Percentiles rank a stretch among this genome's conserved stretches.
phyloP scores from a whole-genome alignment of 2,888 invertebrate genomes.

The Erebia aethiops region DNA sequence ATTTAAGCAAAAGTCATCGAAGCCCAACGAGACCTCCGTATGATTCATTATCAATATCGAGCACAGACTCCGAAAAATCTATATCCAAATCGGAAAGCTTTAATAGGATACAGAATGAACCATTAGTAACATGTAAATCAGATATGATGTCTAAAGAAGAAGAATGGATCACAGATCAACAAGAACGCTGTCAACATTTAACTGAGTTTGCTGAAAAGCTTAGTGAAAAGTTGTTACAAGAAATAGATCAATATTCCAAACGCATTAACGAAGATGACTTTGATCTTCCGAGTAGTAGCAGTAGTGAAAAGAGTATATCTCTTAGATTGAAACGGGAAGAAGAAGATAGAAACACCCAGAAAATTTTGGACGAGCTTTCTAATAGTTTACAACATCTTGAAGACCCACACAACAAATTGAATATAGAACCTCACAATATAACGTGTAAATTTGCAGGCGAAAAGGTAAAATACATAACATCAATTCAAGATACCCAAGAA shows the following conservation, averaged over 20 bases:
- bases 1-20: slow-evolving; percentile 70
- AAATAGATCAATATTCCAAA: slow-evolving; percentile 86
- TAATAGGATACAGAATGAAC: slow-evolving; percentile 77
- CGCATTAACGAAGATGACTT: slow-evolving; percentile 80
- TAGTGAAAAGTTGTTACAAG: slow-evolving; percentile 90
- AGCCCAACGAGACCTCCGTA: slow-evolving; percentile 77
- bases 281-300: slow-evolving; percentile 77
- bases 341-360: slow-evolving; percentile 76
- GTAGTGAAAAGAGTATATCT: slow-evolving; percentile 80
- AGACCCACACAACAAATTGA: slow-evolving; percentile 84
- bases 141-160: slow-evolving; percentile 77
- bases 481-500: slow-evolving; percentile 78
- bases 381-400: slow-evolving; percentile 82
- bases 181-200: slow-evolving; percentile 86
- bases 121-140: slow-evolving; percentile 77
- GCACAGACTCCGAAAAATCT: slow-evolving; percentile 79
- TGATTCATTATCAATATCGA: slow-evolving; percentile 77
- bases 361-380: slow-evolving; percentile 74
- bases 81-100: slow-evolving; percentile 81
- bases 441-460: slow-evolving; percentile 83
- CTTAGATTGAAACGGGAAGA: slow-evolving; percentile 76
- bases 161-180: slow-evolving; percentile 82
- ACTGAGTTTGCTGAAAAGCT: slow-evolving; percentile 91
- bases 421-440: slow-evolving; percentile 82
- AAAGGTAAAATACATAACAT: slow-evolving; percentile 82